Base-by-base conservation (phyloP, 2,888 invertebrate species). In the Meandrusa payeni region DNA sequence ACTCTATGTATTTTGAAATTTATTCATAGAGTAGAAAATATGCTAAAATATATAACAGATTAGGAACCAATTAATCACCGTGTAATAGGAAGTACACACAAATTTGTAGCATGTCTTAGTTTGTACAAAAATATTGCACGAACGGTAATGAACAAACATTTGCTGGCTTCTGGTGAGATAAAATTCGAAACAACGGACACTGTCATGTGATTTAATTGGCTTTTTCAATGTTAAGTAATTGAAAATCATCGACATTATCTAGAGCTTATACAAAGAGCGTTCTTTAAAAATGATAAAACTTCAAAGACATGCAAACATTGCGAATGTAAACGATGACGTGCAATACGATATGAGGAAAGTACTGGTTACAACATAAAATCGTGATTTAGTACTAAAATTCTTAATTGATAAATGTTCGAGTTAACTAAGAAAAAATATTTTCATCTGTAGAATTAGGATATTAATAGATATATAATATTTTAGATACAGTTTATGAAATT, bases 261-360 rank as follows among this genome's bases (percentile, higher is more conserved):
- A 15, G 6, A 10, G 17, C n/a, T 10, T n/a, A 10, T 2, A 15
- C 29, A 7, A 31, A 19, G 15, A 5, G 2, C 2, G 10, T 5
- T 17, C 7, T 17, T 10, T n/a, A n/a, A 32, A 31, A 32, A 31
- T 32, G 31, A 19, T 32, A 32, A 32, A 19, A 11, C n/a, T 2
- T 20, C 7, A 1, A n/a, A 2, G 17, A 20, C 10, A 3, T 1
- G 2, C 7, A 10, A 31, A 28, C n/a, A 28, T 13, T 19, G 29
- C 7, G 15, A 2, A 15, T 15, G 29, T 7, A n/a, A n/a, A n/a
- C n/a, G n/a, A n/a, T n/a, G n/a, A n/a, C n/a, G n/a, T n/a, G n/a
- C n/a, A n/a, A n/a, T n/a, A n/a, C n/a, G n/a, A n/a, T n/a, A n/a
- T n/a, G n/a, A n/a, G n/a, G n/a, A n/a, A n/a, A n/a, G n/a, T n/a